These are phyloP conservation scores for Andrena fulva DNA, from an alignment of 2,888 invertebrate species.

Conservation along the genomic window DNA sequence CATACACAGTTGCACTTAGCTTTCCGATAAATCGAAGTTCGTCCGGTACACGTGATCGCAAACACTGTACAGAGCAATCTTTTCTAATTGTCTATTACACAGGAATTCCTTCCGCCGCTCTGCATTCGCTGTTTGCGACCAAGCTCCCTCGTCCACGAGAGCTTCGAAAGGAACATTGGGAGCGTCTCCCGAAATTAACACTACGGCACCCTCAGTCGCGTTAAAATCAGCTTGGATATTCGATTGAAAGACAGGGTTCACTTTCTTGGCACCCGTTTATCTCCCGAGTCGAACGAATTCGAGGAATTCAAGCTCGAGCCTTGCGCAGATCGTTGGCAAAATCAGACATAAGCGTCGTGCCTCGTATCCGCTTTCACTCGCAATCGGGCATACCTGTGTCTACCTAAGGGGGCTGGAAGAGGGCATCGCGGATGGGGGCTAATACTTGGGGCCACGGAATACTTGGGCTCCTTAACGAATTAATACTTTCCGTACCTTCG, in stretches of 20 bases:
- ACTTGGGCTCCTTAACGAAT: slow-evolving; percentile 73
- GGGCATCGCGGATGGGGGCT: not conserved
- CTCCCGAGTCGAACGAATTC: not conserved
- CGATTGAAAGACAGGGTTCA: not conserved
- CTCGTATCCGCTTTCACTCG: slow-evolving; percentile 34
- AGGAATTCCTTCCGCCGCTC: too few species aligned
- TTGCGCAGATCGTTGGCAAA: not conserved
- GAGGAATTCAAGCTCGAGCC: slow-evolving; percentile 1
- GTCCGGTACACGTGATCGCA: slow-evolving; percentile 6
- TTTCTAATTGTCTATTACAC: too few species aligned
- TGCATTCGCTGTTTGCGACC: not conserved
- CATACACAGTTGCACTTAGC: slow-evolving; percentile 21
- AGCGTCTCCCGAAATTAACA: slow-evolving; percentile 1
- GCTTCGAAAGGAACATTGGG: slow-evolving; percentile 24
- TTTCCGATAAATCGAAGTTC: not conserved
- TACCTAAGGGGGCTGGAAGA: slow-evolving; percentile 32
- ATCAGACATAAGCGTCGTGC: slow-evolving; percentile 10
- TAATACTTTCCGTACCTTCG: slow-evolving; percentile 79
- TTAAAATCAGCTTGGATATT: not conserved
- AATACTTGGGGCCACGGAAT: slow-evolving; percentile 27
- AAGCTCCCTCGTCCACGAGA: slow-evolving; percentile 3
- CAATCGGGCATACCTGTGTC: not conserved
- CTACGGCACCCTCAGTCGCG: not conserved
- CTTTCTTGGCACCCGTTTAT: slow-evolving; percentile 41
- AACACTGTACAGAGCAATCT: slow-evolving; percentile 15